Evolutionary conservation across 2,797 vertebrate genomes (phyloP), one percentile per base, ranked within the genome.

Genomic region (Botia kubotai): DNA sequence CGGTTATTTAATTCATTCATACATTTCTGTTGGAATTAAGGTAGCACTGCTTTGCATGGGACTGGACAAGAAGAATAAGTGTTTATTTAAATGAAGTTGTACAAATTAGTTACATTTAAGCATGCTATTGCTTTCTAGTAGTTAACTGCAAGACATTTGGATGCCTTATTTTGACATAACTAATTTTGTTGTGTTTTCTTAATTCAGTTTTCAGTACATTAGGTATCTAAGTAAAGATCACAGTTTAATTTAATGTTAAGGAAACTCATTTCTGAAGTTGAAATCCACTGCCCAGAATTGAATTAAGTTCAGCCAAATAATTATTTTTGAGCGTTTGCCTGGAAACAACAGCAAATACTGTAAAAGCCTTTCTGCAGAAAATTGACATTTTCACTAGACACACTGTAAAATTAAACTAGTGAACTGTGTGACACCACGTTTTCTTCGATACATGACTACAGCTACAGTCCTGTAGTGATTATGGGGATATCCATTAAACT

Each of bases 401-500:
- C 48, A 39, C 55, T 67, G 66, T 55, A 68, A 43, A 68, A 36
- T 73, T 53, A 14, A 81, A 68, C 26, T 53, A 65, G 63, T 53
- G 36, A 62, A 63, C 73, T 48, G 46, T 14, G 57, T 29, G 74
- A 66, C 74, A 76, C 48, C 46, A 36, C 62, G 36, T 23, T 66
- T 69, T 76, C 36, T 21, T 16, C 48, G 36, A 43, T 65, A 72
- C 46, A 77, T 21, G 53, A 72, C 39, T 36, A 36, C 33, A 39
- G 39, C 16, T 72, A 72, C 52, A 39, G 19, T 8, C 26, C 50
- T 33, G 17, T 12, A 55, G 46, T 72, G 58, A 69, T 65, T 65
- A 23, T 48, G n/a, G 33, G 65, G 70, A 26, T 50, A 62, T 48
- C 46, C 46, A 43, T 76, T 70, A 80, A 65, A 68, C 60, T 53